Base-by-base conservation (phyloP, 1,140 invertebrate species). In the Brachionus rubens region DNA sequence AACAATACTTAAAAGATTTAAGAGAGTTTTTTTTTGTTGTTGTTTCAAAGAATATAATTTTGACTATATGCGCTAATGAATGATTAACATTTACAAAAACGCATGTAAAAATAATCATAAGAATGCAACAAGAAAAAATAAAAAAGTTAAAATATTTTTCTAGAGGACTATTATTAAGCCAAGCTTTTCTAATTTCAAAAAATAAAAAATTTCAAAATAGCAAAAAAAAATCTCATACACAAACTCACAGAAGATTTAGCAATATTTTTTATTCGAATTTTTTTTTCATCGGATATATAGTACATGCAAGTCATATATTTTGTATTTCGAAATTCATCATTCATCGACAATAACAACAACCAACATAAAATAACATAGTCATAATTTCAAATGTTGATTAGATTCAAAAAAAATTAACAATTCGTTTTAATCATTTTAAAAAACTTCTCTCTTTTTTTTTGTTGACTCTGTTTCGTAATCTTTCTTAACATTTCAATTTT, bases 11-110 rank as follows among this genome's bases (percentile, higher is more conserved):
- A n/a, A n/a, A n/a, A n/a, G n/a, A n/a, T n/a, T n/a, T n/a, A n/a
- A n/a, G n/a, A n/a, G n/a, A n/a, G n/a, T n/a, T n/a, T n/a, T n/a
- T n/a, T n/a, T n/a, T n/a, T n/a, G n/a, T n/a, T n/a, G n/a, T n/a
- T n/a, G n/a, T n/a, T n/a, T n/a, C n/a, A n/a, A 59, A 59, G 54
- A 59, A 59, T 33, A 59, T 59, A 36, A 59, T 59, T 59, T 41
- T 59, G 54, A 21, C 54, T 1, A 59, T 33, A 33, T 19, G 54
- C 54, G 26, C 30, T 59, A 16, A n/a, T 33, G n/a, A 59, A 59
- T 59, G 54, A 59, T 59, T 59, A 59, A 59, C 54, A 59, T 59
- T 59, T 59, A 30, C n/a, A n/a, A n/a, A n/a, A 40, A 59, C 54
- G 54, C 54, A 59, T 36, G 19, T 59, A 59, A 59, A 59, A n/a